Percentiles rank a stretch among this genome's conserved stretches.
Conservation (phyloP, 2,113 vertebrate genomes). For the Neoarius graeffei region DNA sequence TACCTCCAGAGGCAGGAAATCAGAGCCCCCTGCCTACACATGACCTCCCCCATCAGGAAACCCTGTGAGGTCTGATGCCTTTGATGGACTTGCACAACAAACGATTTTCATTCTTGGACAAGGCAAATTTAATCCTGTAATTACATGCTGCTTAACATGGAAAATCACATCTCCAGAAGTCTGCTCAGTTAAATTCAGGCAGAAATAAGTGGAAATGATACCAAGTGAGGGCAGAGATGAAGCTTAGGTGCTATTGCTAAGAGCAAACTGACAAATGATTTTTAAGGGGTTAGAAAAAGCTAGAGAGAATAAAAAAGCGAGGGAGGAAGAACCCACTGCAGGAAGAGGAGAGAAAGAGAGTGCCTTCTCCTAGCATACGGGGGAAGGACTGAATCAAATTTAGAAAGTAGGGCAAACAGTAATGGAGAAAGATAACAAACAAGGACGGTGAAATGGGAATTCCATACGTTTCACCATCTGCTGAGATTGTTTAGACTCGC, state of each 20-base stretch:
- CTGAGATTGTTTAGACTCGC: constrained; percentile 90
- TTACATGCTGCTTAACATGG: constrained; percentile 19
- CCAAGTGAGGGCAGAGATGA: constrained; percentile 2
- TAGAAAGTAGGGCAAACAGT: constrained; percentile 78
- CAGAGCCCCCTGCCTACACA: constrained; percentile 24
- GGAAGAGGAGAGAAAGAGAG: constrained; percentile 50
- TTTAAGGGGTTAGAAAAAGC: constrained; percentile 16
- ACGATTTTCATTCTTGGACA: constrained; percentile 1
- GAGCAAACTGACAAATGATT: constrained; percentile 21
- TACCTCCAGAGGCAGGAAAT: constrained; percentile 37
- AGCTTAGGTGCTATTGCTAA: background rate
- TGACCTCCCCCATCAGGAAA: constrained; percentile 1
- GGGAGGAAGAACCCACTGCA: constrained; percentile 11
- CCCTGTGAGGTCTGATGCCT: constrained; percentile 40
- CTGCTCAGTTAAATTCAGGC: constrained; percentile 17
- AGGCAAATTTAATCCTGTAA: constrained; percentile 46
- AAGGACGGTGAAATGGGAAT: constrained; percentile 75
- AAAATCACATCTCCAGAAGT: constrained; percentile 19
- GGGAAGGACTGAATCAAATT: constrained; percentile 72
- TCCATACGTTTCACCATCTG: constrained; percentile 85
- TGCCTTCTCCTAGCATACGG: constrained; percentile 59
- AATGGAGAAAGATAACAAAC: constrained; percentile 76
- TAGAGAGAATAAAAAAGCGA: constrained; percentile 20
- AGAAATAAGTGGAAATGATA: constrained; percentile 36
- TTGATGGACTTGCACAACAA: constrained; percentile 23